phyloP scores from a whole-genome alignment of 1,140 invertebrate genomes.

The Parasteatoda tepidariorum region DNA sequence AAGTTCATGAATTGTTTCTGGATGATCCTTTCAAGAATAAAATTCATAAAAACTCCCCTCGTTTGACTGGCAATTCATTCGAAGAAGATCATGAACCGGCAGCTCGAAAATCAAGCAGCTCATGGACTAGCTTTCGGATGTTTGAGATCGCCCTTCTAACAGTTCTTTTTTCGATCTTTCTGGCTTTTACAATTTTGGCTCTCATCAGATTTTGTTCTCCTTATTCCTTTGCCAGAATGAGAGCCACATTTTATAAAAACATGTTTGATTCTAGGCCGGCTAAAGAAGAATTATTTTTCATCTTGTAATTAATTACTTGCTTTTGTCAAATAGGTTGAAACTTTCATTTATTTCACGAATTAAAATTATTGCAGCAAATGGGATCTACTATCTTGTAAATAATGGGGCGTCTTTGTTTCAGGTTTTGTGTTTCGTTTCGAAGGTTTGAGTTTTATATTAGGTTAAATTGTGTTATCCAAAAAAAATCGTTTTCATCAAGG shows the following conservation, averaged over 20 bases:
- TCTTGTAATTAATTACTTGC: slow-evolving; percentile 3
- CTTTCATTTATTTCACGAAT: not conserved
- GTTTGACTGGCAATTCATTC: not conserved
- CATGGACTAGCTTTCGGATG: not conserved
- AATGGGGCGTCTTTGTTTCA: too few relatives aligned
- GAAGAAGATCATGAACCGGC: not conserved
- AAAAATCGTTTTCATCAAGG: too few relatives aligned
- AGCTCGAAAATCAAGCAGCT: not conserved
- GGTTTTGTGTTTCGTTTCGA: too few relatives aligned
- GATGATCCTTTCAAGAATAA: slow-evolving; percentile 38
- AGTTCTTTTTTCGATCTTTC: not conserved
- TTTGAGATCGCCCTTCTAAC: not conserved
- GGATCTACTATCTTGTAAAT: too few relatives aligned
- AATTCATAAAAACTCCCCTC: slow-evolving; percentile 26
- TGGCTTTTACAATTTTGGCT: not conserved
- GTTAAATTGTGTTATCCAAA: too few relatives aligned
- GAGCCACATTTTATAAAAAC: not conserved
- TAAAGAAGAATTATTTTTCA: slow-evolving; percentile 29
- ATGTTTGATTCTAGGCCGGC: not conserved
- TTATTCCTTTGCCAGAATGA: slow-evolving; percentile 36
- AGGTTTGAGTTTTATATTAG: too few relatives aligned
- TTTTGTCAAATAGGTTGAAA: not conserved
- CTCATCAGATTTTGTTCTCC: slow-evolving; percentile 7
- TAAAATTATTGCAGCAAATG: too few relatives aligned
- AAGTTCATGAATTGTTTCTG: slow-evolving; percentile 43